Evolutionary conservation across 2,113 vertebrate genomes (phyloP), one percentile per base, ranked within the genome.

Genomic region (Micromys minutus): DNA sequence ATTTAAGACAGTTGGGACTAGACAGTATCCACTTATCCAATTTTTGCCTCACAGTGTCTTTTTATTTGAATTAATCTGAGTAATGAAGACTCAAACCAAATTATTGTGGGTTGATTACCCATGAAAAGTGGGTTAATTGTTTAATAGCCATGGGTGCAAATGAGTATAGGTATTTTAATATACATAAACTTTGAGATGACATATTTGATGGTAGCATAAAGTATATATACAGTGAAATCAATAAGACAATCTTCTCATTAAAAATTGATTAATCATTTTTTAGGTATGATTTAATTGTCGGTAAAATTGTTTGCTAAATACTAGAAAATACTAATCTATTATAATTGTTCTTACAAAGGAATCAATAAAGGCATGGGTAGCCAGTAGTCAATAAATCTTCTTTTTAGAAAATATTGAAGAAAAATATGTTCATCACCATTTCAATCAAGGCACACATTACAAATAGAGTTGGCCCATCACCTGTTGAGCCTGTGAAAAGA

Each of bases 61-160:
- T 97, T 96, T 96, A 96, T 97, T 97, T 97, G 97, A 98, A 98
- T 96, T 98, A 97, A 98, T 97, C 97, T 98, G 96, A 94, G 97
- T 98, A 98, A 98, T 90, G 83, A 98, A 98, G 94, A 98, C 97
- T 90, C 95, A 95, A 98, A 94, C 96, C 97, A 98, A 97, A 98
- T 98, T 98, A 98, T 95, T 97, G 81, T 95, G 91, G 96, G 98
- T 98, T 97, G 97, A 98, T 98, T 98, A 98, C 93, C 97, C 95
- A 97, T 97, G 97, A 97, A 98, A 98, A 97, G 72, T 96, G 94
- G 69, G 93, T 98, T 98, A 98, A 98, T 96, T 98, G 96, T 98
- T 97, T 98, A 98, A 98, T 95, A 98, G 97, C 81, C 94, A 97
- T 89, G 97, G 94, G 93, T 97, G 92, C 81, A 98, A 98, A 95